Evolutionary conservation across 2,797 vertebrate species (phyloP), one percentile per base, ranked within the genome.

Genomic region (Gobio occitaniae): DNA sequence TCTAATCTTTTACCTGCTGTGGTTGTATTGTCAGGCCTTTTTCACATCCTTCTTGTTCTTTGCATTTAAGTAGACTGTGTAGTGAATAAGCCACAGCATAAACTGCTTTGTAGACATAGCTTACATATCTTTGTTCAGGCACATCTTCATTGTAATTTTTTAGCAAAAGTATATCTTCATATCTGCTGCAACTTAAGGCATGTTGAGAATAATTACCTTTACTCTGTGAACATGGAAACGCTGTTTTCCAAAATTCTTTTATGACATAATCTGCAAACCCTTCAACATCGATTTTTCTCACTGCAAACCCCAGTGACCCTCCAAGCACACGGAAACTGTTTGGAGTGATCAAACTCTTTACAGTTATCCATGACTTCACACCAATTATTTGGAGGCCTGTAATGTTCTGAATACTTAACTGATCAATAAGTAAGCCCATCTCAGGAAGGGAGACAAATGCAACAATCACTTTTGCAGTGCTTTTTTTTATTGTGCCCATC

Each of bases 51-150:
- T 32, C 29, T 32, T 32, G 21, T 61, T 61, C n/a, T 25, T 25
- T 25, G 59, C 59, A 61, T 4, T 61, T 61, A 5, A 61, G 59
- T 61, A 61, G 11, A 25, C n/a, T 61, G 82, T 94, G 92, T 74
- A 95, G 84, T 68, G 94, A 92, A 89, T 94, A 87, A 1, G 94
- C 94, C 10, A 94, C 90, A n/a, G 95, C 93, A 81, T 94, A 94
- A 9, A 95, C 84, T 16, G 93, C 95, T 89, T 92, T 95, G 86
- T 95, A 95, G 12, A 95, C 94, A 77, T 94, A 94, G 69, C 75
- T 87, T 2, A 93, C 91, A 83, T 93, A 93, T 90, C 93, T 93
- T 50, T 95, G 82, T 83, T 95, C 93, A 68, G 85, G 38, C 66
- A 94, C 92, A 82, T 95, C 93, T 15, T 93, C 88, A 68, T 89